Evolutionary conservation across 2,888 invertebrate species (phyloP).

Genomic region (Hypomecis atomaria): DNA sequence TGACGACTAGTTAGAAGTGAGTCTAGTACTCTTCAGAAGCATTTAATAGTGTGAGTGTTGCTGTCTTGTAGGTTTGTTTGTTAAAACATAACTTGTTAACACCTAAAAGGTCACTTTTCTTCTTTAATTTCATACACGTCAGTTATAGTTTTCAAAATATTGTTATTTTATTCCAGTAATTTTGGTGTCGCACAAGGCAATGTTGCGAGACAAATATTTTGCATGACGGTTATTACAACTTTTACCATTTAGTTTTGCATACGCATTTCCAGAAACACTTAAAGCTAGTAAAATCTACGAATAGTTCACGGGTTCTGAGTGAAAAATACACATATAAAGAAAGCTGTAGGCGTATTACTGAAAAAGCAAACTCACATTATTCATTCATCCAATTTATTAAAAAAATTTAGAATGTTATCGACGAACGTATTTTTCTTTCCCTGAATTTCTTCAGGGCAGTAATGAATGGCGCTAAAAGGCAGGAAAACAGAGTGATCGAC

Average conservation of each 20-base stretch:
- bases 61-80: conserved; percentile 59
- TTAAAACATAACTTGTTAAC: conserved; percentile 48
- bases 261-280: conserved; percentile 78
- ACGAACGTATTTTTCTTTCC: conserved; percentile 4
- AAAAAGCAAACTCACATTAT: not conserved
- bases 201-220: conserved; percentile 55
- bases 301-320: conserved; percentile 66
- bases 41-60: conserved; percentile 75
- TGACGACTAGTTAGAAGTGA: conserved; percentile 78
- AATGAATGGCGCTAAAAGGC: conserved; percentile 30
- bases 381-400: not conserved
- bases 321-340: conserved; percentile 17
- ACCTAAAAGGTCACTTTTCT: conserved; percentile 49
- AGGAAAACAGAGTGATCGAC: conserved; percentile 40
- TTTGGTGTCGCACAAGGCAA: conserved; percentile 65
- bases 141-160: conserved; percentile 43
- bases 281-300: conserved; percentile 77
- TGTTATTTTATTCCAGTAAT: conserved; percentile 48
- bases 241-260: conserved; percentile 56
- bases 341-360: not conserved
- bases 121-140: conserved; percentile 48
- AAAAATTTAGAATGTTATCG: not conserved
- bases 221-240: conserved; percentile 57
- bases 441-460: conserved; percentile 7
- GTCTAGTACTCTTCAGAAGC: conserved; percentile 81